Percentiles rank a stretch among this genome's conserved stretches.
These are phyloP conservation scores for Sarotherodon lohbergeri DNA, from an alignment of 2,113 vertebrate species.

Conservation along the genomic window DNA sequence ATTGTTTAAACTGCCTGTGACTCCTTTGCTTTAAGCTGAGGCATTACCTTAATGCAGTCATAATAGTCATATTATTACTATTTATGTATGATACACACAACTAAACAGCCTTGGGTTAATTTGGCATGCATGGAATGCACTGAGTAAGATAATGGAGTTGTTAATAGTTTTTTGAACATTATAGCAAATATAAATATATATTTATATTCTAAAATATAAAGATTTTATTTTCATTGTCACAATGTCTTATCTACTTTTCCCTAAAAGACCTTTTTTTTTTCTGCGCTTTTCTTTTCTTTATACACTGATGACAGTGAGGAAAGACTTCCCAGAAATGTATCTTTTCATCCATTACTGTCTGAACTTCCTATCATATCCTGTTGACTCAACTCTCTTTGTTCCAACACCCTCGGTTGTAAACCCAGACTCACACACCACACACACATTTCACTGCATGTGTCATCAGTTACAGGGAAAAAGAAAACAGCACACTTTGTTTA, in stretches of 20 bases:
- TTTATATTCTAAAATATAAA: neutral
- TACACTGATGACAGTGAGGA: constrained; percentile 65
- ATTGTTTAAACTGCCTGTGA: neutral
- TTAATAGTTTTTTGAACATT: neutral
- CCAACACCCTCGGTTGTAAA: constrained; percentile 80
- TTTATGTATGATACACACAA: neutral
- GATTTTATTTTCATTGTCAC: neutral
- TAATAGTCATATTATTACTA: neutral
- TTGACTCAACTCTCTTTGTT: constrained; percentile 94
- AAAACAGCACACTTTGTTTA: constrained; percentile 54
- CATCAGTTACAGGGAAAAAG: constrained; percentile 45
- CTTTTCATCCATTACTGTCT: constrained; percentile 82
- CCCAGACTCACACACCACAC: constrained; percentile 78
- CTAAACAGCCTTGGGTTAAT: neutral
- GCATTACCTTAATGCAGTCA: neutral
- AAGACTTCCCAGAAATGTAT: constrained; percentile 84
- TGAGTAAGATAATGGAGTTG: neutral
- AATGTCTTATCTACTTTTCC: neutral
- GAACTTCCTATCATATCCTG: constrained; percentile 89
- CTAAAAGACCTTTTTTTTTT: neutral
- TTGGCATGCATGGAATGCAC: neutral
- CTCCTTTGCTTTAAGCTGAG: neutral
- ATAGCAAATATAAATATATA: neutral
- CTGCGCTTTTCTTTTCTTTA: neutral
- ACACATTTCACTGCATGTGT: constrained; percentile 55